Evolutionary conservation across 2,113 vertebrate species (phyloP), one percentile per base, ranked within the genome.

Genomic region (Megaleporinus macrocephalus): DNA sequence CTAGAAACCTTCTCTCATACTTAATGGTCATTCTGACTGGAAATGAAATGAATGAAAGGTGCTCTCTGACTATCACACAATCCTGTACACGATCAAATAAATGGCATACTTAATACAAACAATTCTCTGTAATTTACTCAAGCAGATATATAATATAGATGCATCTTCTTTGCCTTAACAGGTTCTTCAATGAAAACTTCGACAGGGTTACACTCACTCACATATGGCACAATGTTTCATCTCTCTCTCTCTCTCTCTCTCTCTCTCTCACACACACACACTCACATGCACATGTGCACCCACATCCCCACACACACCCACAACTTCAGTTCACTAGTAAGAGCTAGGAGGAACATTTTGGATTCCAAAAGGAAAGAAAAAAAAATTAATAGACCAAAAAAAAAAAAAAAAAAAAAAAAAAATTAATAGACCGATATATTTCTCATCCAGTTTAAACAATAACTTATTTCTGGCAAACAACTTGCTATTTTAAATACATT

Each of bases 151-250:
- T 82, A 76, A 76, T 80, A 61, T 65, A 70, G 79, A 20, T 61
- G 61, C 30, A 78, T 68, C 29, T 68, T 80, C 75, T 69, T 44
- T n/a, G 30, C 29, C 74, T 63, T 5, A 33, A 65, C 30, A 14
- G 70, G 69, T 76, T 80, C 74, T 85, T 78, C 53, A 70, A 5
- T 69, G 26, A 36, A 78, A 74, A 69, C 73, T 65, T 77, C 80
- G 11, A n/a, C n/a, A 44, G 6, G 20, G 22, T 20, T 63, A 30
- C 24, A 79, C 14, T 62, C 63, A 33, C 63, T 87, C 53, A 83
- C 83, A 83, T 91, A 89, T 89, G 90, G 90, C 90, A 92, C 91
- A 88, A 84, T 88, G 86, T 87, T 85, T 83, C 86, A 65, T 61
- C 4, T 20, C 11, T 36, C 51, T 6, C 18, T 0, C 29, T 6